Percentiles rank a stretch among this genome's conserved stretches.
Evolutionary conservation across 2,888 invertebrate species (phyloP).

Genomic region (Pseudococcus longispinus): DNA sequence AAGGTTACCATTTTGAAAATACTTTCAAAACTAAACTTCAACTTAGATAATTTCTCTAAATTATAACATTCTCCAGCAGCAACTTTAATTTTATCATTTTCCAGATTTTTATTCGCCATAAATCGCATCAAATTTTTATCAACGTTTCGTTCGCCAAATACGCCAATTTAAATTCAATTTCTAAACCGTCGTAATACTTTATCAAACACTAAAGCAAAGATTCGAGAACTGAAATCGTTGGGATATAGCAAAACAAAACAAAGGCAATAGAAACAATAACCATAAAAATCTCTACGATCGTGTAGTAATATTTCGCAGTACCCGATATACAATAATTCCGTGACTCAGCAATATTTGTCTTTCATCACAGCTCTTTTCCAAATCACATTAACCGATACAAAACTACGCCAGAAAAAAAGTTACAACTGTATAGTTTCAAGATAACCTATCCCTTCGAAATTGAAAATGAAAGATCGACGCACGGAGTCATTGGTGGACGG

Average conservation of each 20-base stretch:
- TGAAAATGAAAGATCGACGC: neutral
- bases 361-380: neutral
- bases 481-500: neutral
- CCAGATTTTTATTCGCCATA: neutral
- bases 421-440: neutral
- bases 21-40: neutral
- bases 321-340: neutral
- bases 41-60: neutral
- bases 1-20: neutral
- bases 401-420: neutral
- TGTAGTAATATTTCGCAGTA: neutral
- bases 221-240: neutral
- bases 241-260: neutral
- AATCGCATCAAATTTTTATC: neutral
- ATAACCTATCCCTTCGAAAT: neutral
- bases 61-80: neutral
- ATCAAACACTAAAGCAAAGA: neutral
- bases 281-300: neutral
- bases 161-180: conserved; percentile 9
- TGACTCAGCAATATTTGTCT: neutral
- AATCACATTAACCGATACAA: neutral
- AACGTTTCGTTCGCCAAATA: neutral
- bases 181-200: neutral
- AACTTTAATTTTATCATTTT: neutral
- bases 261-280: conserved; percentile 24